Conservation (phyloP, 2,797 vertebrate genomes). For the Allochrocebus solatus region DNA sequence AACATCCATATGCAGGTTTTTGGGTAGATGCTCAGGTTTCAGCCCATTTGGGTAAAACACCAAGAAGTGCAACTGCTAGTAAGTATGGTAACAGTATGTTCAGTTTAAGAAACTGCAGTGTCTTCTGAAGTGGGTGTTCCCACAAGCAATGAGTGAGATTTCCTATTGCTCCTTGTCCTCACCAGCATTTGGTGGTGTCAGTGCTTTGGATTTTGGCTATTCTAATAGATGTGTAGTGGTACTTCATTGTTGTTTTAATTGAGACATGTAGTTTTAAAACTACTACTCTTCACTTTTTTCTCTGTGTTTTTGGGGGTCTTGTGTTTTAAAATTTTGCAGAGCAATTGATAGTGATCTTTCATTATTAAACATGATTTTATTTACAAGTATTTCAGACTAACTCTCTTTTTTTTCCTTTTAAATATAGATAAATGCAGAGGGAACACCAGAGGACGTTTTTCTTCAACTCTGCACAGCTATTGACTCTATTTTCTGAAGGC, state of each 20-base stretch:
- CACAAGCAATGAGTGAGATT: background rate
- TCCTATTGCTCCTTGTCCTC: background rate
- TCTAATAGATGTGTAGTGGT: background rate
- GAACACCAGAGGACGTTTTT: constrained; percentile 91
- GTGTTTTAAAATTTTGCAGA: background rate
- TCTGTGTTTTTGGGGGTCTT: background rate
- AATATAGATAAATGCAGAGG: constrained; percentile 92
- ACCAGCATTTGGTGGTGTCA: too few species aligned
- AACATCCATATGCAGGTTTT: background rate
- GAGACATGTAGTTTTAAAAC: background rate
- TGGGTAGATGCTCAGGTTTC: background rate
- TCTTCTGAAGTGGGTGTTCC: background rate
- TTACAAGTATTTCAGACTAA: background rate
- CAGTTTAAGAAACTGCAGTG: background rate
- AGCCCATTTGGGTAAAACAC: background rate
- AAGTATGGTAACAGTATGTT: background rate
- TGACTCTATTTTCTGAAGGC: constrained; percentile 85
- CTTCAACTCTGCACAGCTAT: constrained; percentile 90
- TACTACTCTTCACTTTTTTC: background rate
- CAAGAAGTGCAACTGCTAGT: background rate
- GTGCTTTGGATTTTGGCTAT: background rate
- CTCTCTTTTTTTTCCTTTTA: background rate
- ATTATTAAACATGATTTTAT: background rate
- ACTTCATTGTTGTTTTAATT: background rate
- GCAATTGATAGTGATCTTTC: background rate